Conservation (phyloP, 2,113 vertebrate genomes). For the Rhabdornis inornatus region DNA sequence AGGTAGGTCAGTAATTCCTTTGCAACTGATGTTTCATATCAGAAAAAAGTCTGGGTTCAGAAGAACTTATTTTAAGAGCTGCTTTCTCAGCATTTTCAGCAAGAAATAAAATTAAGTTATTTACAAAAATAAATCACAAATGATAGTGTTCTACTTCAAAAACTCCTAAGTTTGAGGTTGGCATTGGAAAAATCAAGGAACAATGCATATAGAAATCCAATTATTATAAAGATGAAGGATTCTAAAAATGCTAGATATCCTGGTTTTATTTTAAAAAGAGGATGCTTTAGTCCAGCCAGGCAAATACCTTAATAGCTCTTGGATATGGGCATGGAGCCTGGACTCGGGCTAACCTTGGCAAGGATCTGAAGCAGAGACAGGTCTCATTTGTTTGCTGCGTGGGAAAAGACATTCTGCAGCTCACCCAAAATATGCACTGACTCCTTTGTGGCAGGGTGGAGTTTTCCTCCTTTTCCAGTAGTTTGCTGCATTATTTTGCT, state of each 20-base stretch:
- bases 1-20: not conserved
- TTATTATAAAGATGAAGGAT: not conserved
- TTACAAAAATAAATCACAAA: not conserved
- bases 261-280: not conserved
- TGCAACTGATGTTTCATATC: not conserved
- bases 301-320: not conserved
- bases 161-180: not conserved
- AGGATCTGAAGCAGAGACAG: not conserved
- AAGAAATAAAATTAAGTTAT: not conserved
- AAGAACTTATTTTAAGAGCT: not conserved
- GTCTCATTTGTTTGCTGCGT: not conserved
- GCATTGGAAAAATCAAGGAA: not conserved
- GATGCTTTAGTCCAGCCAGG: not conserved
- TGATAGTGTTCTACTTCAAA: not conserved
- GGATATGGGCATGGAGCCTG: not conserved
- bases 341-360: not conserved
- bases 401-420: not conserved
- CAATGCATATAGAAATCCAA: not conserved
- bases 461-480: not conserved
- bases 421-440: not conserved
- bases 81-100: not conserved
- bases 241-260: not conserved
- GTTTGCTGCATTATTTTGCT: not conserved
- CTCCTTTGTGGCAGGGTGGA: not conserved
- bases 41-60: not conserved